Evolutionary conservation across 2,797 vertebrate genomes (phyloP), one percentile per base, ranked within the genome.

Genomic region (Gallinago nigripennis): DNA sequence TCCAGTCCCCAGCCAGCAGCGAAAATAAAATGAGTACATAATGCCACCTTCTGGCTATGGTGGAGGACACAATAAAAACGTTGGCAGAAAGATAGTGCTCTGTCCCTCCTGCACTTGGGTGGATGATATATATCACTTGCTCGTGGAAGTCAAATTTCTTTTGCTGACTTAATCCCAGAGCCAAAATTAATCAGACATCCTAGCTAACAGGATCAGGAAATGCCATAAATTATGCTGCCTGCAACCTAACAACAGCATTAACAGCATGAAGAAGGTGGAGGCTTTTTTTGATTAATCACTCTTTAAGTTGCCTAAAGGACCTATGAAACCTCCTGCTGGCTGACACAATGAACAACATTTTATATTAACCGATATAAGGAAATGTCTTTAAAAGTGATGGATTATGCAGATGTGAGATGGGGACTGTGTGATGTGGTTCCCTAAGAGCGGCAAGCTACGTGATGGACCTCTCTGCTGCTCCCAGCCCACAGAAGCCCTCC

Each of bases 141-240:
- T 96, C n/a, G 85, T 86, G 93, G 85, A 97, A 97, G 97, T 97
- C 95, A 96, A 95, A 97, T 97, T 97, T 97, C 96, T 95, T 95
- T 91, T 93, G 94, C 97, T 96, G 96, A 97, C 96, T 97, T 97
- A 97, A 97, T 97, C 96, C 96, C 95, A 96, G 82, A 95, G 96
- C 95, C 96, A 83, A 96, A 97, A 97, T 97, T 97, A 97, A 97
- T 97, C 97, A 97, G 93, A 94, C 96, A 96, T 92, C 87, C 93
- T 57, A 88, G 96, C 96, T 96, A 96, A 97, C 94, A 96, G 95
- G 91, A 97, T 96, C 96, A 96, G 89, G 90, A 95, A 95, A 85
- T 51, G 81, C 54, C 79, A 97, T 97, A 95, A 97, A 97, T 97
- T 97, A 97, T 81, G 60, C 85, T 94, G 96, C 93, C 88, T 95